Conservation (phyloP, 1,140 invertebrate species). For the Zaprionus vittiger region DNA sequence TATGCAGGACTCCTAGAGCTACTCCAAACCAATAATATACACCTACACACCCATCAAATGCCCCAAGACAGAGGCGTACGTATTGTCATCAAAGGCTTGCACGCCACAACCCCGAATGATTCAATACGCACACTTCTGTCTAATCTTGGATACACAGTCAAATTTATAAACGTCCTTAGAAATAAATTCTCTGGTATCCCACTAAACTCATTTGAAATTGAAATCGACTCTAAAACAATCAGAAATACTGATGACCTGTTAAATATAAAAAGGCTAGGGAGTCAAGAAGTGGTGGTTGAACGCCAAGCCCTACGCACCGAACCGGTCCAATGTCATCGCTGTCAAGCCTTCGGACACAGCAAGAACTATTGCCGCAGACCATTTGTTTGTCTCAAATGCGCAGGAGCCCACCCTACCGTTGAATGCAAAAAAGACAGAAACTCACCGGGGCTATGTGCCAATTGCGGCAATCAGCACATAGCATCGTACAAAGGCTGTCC, state of each 20-base stretch:
- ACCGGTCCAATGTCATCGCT: too few species aligned
- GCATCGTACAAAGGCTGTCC: background rate
- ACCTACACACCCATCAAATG: too few species aligned
- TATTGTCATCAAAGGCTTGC: too few species aligned
- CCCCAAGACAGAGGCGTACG: too few species aligned
- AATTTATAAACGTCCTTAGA: background rate
- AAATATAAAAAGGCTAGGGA: background rate
- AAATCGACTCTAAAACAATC: background rate
- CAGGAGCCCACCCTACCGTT: background rate
- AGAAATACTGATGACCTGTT: background rate
- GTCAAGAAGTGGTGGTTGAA: background rate
- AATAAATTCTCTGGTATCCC: background rate
- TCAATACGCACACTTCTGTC: too few species aligned
- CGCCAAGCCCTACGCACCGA: background rate
- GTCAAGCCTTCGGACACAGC: too few species aligned
- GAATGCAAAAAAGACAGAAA: background rate
- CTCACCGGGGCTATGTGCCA: background rate
- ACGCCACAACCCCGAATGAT: too few species aligned
- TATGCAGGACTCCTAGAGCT: too few species aligned
- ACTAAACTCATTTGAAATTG: background rate
- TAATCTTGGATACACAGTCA: too few species aligned
- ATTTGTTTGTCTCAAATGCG: too few species aligned
- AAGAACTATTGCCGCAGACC: too few species aligned
- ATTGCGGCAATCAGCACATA: background rate
- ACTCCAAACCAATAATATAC: too few species aligned